Conservation (phyloP, 2,888 invertebrate species). For the Dolomedes plantarius region DNA sequence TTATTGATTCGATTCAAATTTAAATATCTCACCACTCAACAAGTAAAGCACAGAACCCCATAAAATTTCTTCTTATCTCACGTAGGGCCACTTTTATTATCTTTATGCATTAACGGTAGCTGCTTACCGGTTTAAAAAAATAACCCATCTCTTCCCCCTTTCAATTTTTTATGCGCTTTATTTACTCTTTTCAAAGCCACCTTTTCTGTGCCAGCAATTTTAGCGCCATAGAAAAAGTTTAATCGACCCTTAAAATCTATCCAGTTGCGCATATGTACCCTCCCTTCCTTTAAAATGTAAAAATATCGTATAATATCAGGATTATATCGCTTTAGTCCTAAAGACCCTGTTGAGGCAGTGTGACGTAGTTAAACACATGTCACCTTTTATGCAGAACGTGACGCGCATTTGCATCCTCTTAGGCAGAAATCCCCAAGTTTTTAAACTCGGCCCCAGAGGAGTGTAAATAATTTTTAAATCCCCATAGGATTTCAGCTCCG, state of each 20-base stretch:
- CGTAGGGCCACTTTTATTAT: neutral
- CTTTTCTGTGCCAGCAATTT: neutral
- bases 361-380: conserved; percentile 22
- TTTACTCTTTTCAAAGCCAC: neutral
- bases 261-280: neutral
- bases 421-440: neutral
- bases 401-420: neutral
- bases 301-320: neutral
- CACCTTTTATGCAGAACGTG: conserved; percentile 10
- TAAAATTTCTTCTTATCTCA: no score
- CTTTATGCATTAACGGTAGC: neutral
- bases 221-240: neutral
- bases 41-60: neutral
- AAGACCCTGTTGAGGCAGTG: neutral
- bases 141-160: neutral
- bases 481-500: neutral
- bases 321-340: conserved; percentile 1
- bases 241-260: neutral
- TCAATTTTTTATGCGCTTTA: neutral
- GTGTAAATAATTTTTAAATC: conserved; percentile 43
- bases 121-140: no score
- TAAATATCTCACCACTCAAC: neutral
- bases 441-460: neutral
- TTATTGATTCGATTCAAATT: no score
- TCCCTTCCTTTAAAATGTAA: neutral